Evolutionary conservation across 2,797 vertebrate species (phyloP).

Genomic region (Lithobates sylvaticus): DNA sequence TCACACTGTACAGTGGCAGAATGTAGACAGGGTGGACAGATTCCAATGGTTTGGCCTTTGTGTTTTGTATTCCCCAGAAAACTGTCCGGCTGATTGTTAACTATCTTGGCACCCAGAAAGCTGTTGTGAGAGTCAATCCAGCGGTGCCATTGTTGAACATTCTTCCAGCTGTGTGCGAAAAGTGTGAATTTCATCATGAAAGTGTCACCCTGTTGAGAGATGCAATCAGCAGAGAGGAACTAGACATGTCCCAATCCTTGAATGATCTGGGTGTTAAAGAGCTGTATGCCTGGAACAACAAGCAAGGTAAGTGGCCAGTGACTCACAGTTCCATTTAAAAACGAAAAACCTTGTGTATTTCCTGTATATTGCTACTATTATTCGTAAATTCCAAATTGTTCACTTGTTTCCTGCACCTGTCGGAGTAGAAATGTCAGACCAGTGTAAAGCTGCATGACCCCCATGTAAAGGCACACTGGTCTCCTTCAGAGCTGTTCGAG

Average conservation of each 20-base stretch:
- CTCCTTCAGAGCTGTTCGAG: too few relatives aligned
- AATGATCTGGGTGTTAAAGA: conserved; percentile 90
- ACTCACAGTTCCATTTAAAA: too few relatives aligned
- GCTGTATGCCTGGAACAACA: conserved; percentile 90
- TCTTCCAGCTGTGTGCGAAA: conserved; percentile 90
- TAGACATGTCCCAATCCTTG: conserved; percentile 89
- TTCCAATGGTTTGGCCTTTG: conserved; percentile 14
- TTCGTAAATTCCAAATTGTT: too few relatives aligned
- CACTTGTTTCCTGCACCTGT: too few relatives aligned
- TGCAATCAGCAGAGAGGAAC: conserved; percentile 81
- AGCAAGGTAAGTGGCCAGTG: conserved; percentile 79
- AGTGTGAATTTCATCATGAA: conserved; percentile 90
- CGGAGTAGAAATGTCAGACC: too few relatives aligned
- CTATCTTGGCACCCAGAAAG: conserved; percentile 91
- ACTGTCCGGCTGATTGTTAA: conserved; percentile 94
- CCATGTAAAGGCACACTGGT: too few relatives aligned
- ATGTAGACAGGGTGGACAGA: background rate
- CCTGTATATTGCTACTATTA: too few relatives aligned
- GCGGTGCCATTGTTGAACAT: conserved; percentile 83
- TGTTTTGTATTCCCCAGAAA: conserved; percentile 78
- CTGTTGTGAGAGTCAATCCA: conserved; percentile 92
- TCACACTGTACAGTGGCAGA: conserved; percentile 1
- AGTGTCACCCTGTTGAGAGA: conserved; percentile 88
- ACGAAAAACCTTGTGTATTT: too few relatives aligned
- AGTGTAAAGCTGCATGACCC: too few relatives aligned